Evolutionary conservation across 2,113 vertebrate genomes (phyloP).

Genomic region (Poeciliopsis retropinna): DNA sequence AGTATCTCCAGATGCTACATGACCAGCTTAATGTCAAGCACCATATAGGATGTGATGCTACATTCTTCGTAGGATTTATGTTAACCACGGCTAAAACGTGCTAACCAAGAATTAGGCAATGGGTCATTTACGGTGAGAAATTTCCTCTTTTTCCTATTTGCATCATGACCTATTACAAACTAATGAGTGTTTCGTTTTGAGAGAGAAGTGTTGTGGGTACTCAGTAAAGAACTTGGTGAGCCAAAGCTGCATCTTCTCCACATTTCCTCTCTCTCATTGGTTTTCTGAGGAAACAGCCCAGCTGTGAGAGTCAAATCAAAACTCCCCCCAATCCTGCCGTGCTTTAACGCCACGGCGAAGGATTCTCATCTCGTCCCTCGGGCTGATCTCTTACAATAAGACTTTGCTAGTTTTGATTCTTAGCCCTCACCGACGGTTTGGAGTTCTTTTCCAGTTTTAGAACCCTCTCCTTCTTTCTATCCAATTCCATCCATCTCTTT

Average conservation of each 20-base stretch:
- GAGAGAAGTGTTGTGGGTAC: not conserved
- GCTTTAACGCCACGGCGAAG: constrained; percentile 6
- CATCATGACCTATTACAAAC: not conserved
- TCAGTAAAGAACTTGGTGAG: constrained; percentile 5
- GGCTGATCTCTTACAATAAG: constrained; percentile 41
- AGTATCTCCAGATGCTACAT: constrained; percentile 60
- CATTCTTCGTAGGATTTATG: constrained; percentile 14
- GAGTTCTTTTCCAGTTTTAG: constrained; percentile 18
- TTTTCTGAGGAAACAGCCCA: constrained; percentile 41
- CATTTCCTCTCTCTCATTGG: constrained; percentile 27
- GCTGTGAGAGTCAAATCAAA: constrained; percentile 46
- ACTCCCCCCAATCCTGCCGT: not conserved
- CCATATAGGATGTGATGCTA: constrained; percentile 11
- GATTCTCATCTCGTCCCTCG: constrained; percentile 29
- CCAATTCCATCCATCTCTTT: constrained; percentile 48
- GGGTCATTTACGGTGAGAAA: not conserved
- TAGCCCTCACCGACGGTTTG: constrained; percentile 13
- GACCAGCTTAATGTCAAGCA: constrained; percentile 17
- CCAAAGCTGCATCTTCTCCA: constrained; percentile 23
- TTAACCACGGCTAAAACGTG: not conserved
- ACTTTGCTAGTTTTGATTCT: constrained; percentile 17
- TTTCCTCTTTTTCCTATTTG: not conserved
- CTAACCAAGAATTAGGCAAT: constrained; percentile 5
- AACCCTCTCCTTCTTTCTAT: constrained; percentile 11
- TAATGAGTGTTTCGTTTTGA: constrained; percentile 11